Percentiles rank a stretch among this genome's conserved stretches.
These are phyloP conservation scores for Beroe forskalii DNA, from an alignment of 37 sponge, comb jelly and placozoan genomes.

Conservation along the genomic window DNA sequence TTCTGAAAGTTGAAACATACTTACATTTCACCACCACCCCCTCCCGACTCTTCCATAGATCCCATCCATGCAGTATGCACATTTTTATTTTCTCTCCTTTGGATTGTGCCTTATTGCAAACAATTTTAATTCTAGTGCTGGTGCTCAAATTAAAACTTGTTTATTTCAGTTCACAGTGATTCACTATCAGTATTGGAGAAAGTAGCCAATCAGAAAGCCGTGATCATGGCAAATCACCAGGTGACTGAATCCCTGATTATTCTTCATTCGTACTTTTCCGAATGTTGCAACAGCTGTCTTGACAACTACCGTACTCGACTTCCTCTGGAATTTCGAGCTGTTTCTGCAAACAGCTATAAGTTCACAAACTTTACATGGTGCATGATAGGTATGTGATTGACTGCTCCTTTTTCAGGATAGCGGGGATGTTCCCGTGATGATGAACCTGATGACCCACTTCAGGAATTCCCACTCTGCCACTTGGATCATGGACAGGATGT, in stretches of 20 bases:
- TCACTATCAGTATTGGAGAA: slow-evolving; percentile 4
- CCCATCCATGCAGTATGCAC: too few relatives aligned
- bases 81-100: too few relatives aligned
- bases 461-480: not conserved
- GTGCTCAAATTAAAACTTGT: too few relatives aligned
- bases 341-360: too few relatives aligned
- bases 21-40: too few relatives aligned
- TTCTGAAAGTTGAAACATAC: too few relatives aligned
- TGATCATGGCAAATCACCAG: slow-evolving; percentile 38
- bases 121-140: too few relatives aligned
- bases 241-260: not conserved
- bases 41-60: too few relatives aligned
- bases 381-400: too few relatives aligned
- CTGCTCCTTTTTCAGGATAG: slow-evolving; percentile 10
- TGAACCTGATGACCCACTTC: not conserved
- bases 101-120: too few relatives aligned
- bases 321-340: not conserved
- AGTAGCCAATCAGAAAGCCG: not conserved
- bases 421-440: slow-evolving; percentile 32
- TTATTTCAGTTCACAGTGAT: slow-evolving; percentile 61
- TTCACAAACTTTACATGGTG: too few relatives aligned
- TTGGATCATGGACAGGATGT: slow-evolving; percentile 35
- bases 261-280: not conserved
- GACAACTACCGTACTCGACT: not conserved
- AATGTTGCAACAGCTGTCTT: not conserved